These are phyloP conservation scores for Halichoeres trimaculatus DNA, from an alignment of 2,113 vertebrate species.

Conservation along the genomic window DNA sequence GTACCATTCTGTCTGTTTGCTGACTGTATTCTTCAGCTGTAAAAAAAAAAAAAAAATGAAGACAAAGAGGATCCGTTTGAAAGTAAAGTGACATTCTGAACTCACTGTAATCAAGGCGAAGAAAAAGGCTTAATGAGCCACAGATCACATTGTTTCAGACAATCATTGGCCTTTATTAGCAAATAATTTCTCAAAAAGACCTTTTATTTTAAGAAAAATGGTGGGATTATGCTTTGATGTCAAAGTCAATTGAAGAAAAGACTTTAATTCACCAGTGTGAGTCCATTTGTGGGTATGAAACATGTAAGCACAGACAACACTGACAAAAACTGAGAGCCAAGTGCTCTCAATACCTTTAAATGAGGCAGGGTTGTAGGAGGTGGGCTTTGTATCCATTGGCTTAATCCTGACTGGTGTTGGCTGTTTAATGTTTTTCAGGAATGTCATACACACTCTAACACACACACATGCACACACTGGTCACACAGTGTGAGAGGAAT, in stretches of 20 bases:
- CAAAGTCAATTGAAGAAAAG: background rate
- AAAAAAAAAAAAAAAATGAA: background rate
- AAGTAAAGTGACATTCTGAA: slow-evolving; percentile 2
- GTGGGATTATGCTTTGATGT: background rate
- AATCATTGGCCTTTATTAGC: background rate
- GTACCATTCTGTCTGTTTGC: slow-evolving; percentile 26
- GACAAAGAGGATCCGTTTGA: slow-evolving; percentile 5
- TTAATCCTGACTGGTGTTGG: slow-evolving; percentile 53
- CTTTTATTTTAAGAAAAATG: background rate
- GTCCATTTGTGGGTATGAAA: background rate
- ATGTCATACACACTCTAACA: slow-evolving; percentile 34
- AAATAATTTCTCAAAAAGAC: background rate
- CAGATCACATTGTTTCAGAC: background rate
- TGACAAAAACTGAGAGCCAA: slow-evolving; percentile 38
- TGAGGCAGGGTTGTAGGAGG: slow-evolving; percentile 49
- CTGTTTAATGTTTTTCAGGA: slow-evolving; percentile 56
- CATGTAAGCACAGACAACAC: slow-evolving; percentile 11
- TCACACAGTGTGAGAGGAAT: slow-evolving; percentile 53
- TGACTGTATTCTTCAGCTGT: slow-evolving; percentile 20
- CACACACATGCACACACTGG: slow-evolving; percentile 26
- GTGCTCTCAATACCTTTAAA: slow-evolving; percentile 46
- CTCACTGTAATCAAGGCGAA: slow-evolving; percentile 23
- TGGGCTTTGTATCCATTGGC: slow-evolving; percentile 27
- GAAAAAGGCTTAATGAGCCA: background rate
- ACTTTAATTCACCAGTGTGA: background rate